Conservation (phyloP, 2,888 invertebrate genomes). For the Scaptomyza cyrtandrae region DNA sequence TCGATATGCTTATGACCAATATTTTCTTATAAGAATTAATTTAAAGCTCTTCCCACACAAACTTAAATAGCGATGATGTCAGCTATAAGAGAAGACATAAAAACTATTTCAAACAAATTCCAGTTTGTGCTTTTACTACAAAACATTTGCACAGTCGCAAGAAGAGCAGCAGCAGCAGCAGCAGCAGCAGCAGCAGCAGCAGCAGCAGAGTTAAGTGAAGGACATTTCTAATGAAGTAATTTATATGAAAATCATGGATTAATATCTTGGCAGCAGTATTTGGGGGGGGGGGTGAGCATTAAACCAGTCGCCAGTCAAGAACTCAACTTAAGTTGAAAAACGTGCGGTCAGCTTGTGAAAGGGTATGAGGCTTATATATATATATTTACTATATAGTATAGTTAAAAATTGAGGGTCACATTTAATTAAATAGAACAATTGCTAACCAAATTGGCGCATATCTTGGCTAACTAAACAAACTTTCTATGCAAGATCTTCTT, state of each 20-base stretch:
- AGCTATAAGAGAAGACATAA: constrained; percentile 25
- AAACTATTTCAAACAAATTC: constrained; percentile 43
- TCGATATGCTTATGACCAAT: not conserved
- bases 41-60: not conserved
- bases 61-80: constrained; percentile 48
- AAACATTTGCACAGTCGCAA: constrained; percentile 39
- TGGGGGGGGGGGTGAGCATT: constrained; percentile 44
- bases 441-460: constrained; percentile 22
- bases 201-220: constrained; percentile 21
- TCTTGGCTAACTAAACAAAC: constrained; percentile 6
- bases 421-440: constrained; percentile 33
- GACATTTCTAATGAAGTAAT: constrained; percentile 66
- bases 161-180: constrained; percentile 1
- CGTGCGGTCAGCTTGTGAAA: constrained; percentile 24
- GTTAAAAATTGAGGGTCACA: constrained; percentile 10
- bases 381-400: not conserved
- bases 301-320: constrained; percentile 56
- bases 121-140: constrained; percentile 36
- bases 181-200: constrained; percentile 2
- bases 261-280: constrained; percentile 38
- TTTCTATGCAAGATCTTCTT: constrained; percentile 10
- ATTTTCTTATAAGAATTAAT: not conserved
- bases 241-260: constrained; percentile 71
- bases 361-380: not conserved
- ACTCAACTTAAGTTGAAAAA: constrained; percentile 30